These are phyloP conservation scores for Stenoptilia bipunctidactyla DNA, from an alignment of 2,888 invertebrate species.

Conservation along the genomic window DNA sequence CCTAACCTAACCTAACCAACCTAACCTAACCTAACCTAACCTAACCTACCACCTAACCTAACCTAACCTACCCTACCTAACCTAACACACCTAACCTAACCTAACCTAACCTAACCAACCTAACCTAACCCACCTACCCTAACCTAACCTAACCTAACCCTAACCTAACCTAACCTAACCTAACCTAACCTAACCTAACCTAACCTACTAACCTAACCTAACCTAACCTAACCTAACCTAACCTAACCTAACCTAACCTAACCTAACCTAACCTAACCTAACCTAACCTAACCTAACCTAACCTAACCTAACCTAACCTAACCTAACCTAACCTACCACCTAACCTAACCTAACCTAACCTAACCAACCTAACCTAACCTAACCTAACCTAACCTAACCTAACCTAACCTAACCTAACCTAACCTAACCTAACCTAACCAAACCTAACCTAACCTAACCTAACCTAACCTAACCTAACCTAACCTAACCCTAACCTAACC, in stretches of 20 bases:
- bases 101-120: constrained; percentile 1
- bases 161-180: constrained; percentile 1
- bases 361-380: constrained; percentile 1
- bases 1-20: constrained; percentile 1
- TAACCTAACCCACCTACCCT: neutral
- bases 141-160: constrained; percentile 1
- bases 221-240: neutral
- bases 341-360: constrained; percentile 1
- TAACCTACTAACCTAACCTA: constrained; percentile 1
- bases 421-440: constrained; percentile 1
- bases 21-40: constrained; percentile 1
- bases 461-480: constrained; percentile 1
- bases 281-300: constrained; percentile 1
- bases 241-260: neutral
- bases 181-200: constrained; percentile 1
- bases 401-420: constrained; percentile 1
- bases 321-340: constrained; percentile 1
- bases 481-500: neutral
- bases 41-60: too few species aligned
- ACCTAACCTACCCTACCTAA: constrained; percentile 2
- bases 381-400: constrained; percentile 1
- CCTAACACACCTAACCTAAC: constrained; percentile 1
- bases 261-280: constrained; percentile 1
- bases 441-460: constrained; percentile 1
- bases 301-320: constrained; percentile 1